Conservation (phyloP, 2,113 vertebrate species). For the Vidua chalybeata region DNA sequence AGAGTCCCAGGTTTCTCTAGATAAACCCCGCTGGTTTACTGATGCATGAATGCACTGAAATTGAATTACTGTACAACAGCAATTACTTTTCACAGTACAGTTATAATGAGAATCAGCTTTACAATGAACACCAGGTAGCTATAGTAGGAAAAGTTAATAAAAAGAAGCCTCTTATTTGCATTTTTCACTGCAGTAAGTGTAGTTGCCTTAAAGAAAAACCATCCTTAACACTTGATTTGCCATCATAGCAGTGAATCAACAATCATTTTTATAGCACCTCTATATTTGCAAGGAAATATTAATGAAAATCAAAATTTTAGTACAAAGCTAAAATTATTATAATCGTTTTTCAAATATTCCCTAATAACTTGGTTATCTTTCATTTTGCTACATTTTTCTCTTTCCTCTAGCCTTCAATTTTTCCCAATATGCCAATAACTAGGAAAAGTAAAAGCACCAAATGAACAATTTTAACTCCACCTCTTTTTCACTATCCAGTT, state of each 20-base stretch:
- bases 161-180: conserved; percentile 36
- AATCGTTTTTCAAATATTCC: neutral
- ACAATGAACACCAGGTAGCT: conserved; percentile 69
- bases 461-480: neutral
- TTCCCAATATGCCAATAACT: neutral
- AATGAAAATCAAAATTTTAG: neutral
- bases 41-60: conserved; percentile 82
- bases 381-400: neutral
- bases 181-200: conserved; percentile 34
- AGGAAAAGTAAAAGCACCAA: neutral
- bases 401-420: neutral
- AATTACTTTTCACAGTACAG: conserved; percentile 82
- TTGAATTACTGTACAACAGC: conserved; percentile 89
- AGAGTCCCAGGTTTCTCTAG: conserved; percentile 78
- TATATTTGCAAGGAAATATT: conserved; percentile 1
- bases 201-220: conserved; percentile 49
- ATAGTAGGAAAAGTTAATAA: conserved; percentile 53
- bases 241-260: conserved; percentile 32
- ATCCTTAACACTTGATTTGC: conserved; percentile 48
- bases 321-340: neutral
- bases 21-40: conserved; percentile 83
- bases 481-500: neutral
- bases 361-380: neutral
- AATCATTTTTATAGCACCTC: neutral
- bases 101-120: conserved; percentile 76